These are phyloP conservation scores for Unio pictorum DNA, from an alignment of 2,888 invertebrate species.

Conservation along the genomic window DNA sequence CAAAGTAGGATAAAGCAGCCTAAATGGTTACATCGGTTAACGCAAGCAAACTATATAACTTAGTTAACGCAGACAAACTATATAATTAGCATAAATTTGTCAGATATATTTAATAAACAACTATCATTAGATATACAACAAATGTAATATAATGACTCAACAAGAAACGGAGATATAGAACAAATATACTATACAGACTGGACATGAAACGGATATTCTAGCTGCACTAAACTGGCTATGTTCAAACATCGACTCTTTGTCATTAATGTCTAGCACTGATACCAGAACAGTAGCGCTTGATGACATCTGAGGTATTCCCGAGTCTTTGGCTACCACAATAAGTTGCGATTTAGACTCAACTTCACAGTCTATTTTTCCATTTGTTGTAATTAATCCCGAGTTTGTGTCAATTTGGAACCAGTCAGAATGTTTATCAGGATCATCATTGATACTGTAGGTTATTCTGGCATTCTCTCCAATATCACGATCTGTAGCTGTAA, in stretches of 20 bases:
- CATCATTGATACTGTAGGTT: constrained; percentile 82
- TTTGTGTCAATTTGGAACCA: constrained; percentile 94
- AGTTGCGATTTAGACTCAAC: constrained; percentile 91
- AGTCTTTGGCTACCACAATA: constrained; percentile 89
- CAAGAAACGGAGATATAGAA: no score
- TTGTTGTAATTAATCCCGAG: constrained; percentile 91
- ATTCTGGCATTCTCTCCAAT: constrained; percentile 80
- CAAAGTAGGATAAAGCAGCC: no score
- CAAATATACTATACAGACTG: no score
- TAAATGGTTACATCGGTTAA: no score
- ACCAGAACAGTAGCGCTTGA: constrained; percentile 89
- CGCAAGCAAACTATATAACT: no score
- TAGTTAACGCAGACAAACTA: no score
- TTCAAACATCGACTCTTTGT: constrained; percentile 96
- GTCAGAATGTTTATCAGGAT: constrained; percentile 79
- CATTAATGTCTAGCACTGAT: constrained; percentile 94
- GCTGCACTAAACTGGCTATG: constrained; percentile 94
- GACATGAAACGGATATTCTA: not conserved
- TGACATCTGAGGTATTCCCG: constrained; percentile 84
- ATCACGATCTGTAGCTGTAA: constrained; percentile 82
- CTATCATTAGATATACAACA: no score
- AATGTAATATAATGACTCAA: no score
- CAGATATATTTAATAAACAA: no score
- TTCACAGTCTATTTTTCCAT: constrained; percentile 92
- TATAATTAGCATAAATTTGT: no score